These are phyloP conservation scores for Orthosia cruda DNA, from an alignment of 2,888 invertebrate genomes.

Conservation along the genomic window DNA sequence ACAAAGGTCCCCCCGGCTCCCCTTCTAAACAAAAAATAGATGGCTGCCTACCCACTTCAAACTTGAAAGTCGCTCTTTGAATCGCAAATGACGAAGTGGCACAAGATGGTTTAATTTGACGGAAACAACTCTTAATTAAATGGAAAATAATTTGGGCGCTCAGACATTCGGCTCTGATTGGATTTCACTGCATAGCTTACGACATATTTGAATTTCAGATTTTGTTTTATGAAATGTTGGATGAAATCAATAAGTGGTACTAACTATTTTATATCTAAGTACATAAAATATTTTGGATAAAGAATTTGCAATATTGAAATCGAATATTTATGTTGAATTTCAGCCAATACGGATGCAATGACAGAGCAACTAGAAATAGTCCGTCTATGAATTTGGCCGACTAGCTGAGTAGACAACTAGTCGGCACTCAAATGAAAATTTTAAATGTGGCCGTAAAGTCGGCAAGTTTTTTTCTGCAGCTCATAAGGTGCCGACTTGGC, in stretches of 20 bases:
- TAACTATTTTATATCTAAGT: constrained; percentile 6
- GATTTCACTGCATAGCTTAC: constrained; percentile 55
- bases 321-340: constrained; percentile 2
- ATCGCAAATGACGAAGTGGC: constrained; percentile 83
- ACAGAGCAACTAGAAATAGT: neutral
- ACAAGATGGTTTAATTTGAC: constrained; percentile 83
- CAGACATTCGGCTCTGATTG: constrained; percentile 67
- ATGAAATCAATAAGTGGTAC: constrained; percentile 52
- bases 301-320: neutral
- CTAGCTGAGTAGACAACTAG: too few relatives aligned
- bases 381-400: too few relatives aligned
- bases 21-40: constrained; percentile 67
- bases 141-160: constrained; percentile 78
- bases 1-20: constrained; percentile 53
- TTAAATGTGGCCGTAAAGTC: too few relatives aligned
- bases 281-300: neutral
- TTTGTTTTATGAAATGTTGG: constrained; percentile 32
- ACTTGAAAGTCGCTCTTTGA: constrained; percentile 80
- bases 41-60: constrained; percentile 60
- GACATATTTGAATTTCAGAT: constrained; percentile 64
- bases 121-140: constrained; percentile 85
- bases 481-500: too few relatives aligned
- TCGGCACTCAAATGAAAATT: too few relatives aligned
- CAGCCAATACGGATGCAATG: neutral
- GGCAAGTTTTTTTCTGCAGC: too few relatives aligned